Base-by-base conservation (phyloP, 2,888 invertebrate genomes). In the Xiphydria camelus region DNA sequence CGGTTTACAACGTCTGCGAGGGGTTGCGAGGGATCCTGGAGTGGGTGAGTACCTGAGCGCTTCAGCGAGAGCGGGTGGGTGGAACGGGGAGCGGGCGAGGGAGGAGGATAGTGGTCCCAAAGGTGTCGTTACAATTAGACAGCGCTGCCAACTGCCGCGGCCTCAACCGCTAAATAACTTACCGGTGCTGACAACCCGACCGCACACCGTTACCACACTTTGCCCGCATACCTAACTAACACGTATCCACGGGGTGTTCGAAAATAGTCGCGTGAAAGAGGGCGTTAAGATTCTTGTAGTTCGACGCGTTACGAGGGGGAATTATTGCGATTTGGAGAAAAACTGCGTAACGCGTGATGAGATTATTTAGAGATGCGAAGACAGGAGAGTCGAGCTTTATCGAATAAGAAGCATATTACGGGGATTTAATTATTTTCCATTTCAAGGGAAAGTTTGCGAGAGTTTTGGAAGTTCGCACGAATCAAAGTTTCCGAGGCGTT, bases 51-150 rank as follows among this genome's bases (percentile, higher is more conserved):
- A 54, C 64, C 64, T 60, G 62, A 59, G 56, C 60, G 62, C 54
- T 66, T 64, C 59, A 53, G 49, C 63, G 57, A 53, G 55, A 51
- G 55, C 49, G 58, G 58, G 58, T 49, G 61, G 36, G 23, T 49
- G 43, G 37, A 23, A 38, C 25, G 37, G 22, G 45, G 21, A 25
- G 41, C 19, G 33, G 15, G 25, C 23, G 18, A 15, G 33, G 32
- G 29, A 21, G 29, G 25, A 36, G 23, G 45, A 44, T 38, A 48
- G 26, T 25, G 55, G 64, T 69, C 72, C 73, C 73, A 65, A 64
- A 69, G 73, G 73, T 68, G 65, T 70, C 70, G 70, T 73, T 73
- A 72, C 69, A 73, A 73, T 73, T 73, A 73, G 70, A 73, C 73
- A 68, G 65, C 57, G 57, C 66, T 67, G 69, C 71, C 73, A 68